Evolutionary conservation across 37 sponge, comb jelly and placozoan species (phyloP).

Genomic region (Tethya wilhelma): DNA sequence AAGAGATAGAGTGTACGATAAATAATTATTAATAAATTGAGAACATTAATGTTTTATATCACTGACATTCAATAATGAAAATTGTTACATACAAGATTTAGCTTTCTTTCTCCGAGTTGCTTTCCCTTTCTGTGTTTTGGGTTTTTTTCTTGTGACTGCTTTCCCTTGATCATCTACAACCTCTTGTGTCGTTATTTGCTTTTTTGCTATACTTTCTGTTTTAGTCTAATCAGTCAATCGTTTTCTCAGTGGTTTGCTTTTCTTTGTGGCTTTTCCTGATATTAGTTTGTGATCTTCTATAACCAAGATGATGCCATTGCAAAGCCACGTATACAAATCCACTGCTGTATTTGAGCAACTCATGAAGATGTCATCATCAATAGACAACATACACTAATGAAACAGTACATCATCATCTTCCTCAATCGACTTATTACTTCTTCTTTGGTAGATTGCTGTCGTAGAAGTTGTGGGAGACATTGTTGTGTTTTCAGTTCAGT

Average conservation of each 20-base stretch:
- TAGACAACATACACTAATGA: not conserved
- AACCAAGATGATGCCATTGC: not conserved
- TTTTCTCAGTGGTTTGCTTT: not conserved
- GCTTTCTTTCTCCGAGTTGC: not conserved
- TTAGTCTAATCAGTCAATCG: not conserved
- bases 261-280: not conserved
- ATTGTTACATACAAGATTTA: not conserved
- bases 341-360: not conserved
- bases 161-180: too few relatives aligned
- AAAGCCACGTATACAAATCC: not conserved
- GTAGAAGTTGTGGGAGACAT: not conserved
- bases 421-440: not conserved
- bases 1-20: too few relatives aligned
- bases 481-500: not conserved
- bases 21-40: too few relatives aligned
- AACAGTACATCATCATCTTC: constrained; percentile 1
- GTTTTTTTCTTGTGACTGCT: too few relatives aligned
- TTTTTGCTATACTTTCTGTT: not conserved
- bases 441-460: not conserved
- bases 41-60: too few relatives aligned
- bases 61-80: not conserved
- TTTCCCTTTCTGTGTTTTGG: not conserved
- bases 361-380: not conserved
- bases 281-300: not conserved
- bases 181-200: not conserved